These are phyloP conservation scores for Virgularia gustaviana DNA, from an alignment of 92 coral and sea anemone species.

Conservation along the genomic window DNA sequence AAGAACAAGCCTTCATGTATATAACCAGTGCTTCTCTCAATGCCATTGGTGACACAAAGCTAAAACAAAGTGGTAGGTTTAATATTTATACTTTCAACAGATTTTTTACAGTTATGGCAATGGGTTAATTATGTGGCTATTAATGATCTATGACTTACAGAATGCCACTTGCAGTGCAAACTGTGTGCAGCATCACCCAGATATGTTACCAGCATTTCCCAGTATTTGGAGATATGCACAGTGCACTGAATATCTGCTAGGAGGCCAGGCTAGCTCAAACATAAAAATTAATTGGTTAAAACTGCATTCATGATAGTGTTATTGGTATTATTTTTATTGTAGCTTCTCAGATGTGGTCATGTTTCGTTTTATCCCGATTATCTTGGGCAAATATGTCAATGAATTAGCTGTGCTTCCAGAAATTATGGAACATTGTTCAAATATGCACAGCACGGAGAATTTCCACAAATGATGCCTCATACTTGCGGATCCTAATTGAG, in stretches of 20 bases:
- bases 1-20: not conserved
- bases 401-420: slow-evolving; percentile 9
- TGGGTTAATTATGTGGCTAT: too few species aligned
- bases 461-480: not conserved
- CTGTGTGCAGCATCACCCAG: too few species aligned
- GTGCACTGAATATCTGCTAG: too few species aligned
- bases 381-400: slow-evolving; percentile 3
- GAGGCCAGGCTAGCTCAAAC: too few species aligned
- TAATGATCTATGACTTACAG: not conserved
- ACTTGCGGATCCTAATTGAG: not conserved
- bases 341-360: slow-evolving; percentile 23
- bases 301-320: too few species aligned
- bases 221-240: too few species aligned
- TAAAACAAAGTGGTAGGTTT: not conserved
- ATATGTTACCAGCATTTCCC: too few species aligned
- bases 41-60: not conserved
- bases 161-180: not conserved
- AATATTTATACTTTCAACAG: too few species aligned
- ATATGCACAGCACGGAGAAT: not conserved
- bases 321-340: slow-evolving; percentile 3
- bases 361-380: not conserved
- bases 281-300: too few species aligned
- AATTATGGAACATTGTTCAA: slow-evolving; percentile 19
- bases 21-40: not conserved
- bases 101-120: too few species aligned